phyloP scores from a whole-genome alignment of 2,113 vertebrate species.

The Trachemys scripta region DNA sequence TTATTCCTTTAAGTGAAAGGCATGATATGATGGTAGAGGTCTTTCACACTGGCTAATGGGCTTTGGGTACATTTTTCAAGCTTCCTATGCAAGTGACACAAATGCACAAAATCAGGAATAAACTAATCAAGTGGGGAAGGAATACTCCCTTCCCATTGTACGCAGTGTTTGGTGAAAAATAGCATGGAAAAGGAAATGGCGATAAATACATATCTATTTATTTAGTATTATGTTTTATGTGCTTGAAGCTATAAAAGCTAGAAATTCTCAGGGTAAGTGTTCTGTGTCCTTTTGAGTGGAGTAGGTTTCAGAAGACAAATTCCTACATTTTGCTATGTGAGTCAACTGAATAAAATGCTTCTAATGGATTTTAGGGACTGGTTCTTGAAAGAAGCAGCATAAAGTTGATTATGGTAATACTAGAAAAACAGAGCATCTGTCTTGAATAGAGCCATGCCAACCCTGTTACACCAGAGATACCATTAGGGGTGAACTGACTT shows the following conservation, averaged over 20 bases:
- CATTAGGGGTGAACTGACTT: constrained; percentile 38
- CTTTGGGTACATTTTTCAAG: not conserved
- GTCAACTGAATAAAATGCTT: constrained; percentile 33
- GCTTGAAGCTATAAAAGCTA: constrained; percentile 35
- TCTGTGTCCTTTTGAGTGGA: constrained; percentile 46
- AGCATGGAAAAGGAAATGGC: not conserved
- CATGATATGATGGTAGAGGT: not conserved
- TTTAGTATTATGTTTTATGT: not conserved
- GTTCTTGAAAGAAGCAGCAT: constrained; percentile 56
- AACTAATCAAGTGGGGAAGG: not conserved
- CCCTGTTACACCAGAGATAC: constrained; percentile 24
- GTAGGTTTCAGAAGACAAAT: not conserved
- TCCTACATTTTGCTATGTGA: constrained; percentile 38
- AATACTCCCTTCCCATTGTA: not conserved
- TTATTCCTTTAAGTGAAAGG: constrained; percentile 15
- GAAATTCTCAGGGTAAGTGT: constrained; percentile 47
- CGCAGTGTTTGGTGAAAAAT: constrained; percentile 7
- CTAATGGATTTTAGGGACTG: constrained; percentile 65
- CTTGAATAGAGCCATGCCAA: constrained; percentile 46
- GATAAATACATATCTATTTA: constrained; percentile 39
- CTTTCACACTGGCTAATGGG: not conserved
- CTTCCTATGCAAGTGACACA: not conserved
- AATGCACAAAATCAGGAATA: constrained; percentile 22
- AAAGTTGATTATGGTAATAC: constrained; percentile 48
- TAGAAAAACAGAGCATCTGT: constrained; percentile 48